These are phyloP conservation scores for Drosophila nr. perissopoda DNA, from an alignment of 2,888 invertebrate species.

Conservation along the genomic window DNA sequence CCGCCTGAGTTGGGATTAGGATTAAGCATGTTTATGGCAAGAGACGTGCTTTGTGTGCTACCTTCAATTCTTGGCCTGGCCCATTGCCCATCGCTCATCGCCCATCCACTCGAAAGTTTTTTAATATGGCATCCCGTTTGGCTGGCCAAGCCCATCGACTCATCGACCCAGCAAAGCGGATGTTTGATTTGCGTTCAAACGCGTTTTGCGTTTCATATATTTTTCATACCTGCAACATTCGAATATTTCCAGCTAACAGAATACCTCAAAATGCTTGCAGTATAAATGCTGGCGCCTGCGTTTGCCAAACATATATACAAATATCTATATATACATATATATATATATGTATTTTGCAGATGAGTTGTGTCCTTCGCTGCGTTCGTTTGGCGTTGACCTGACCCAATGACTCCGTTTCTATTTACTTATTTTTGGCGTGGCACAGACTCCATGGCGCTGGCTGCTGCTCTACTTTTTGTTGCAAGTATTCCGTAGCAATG, in stretches of 20 bases:
- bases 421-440: conserved; percentile 42
- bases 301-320: conserved; percentile 3
- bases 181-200: conserved; percentile 55
- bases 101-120: neutral
- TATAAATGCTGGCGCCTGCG: conserved; percentile 61
- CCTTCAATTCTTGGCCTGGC: conserved; percentile 7
- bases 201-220: conserved; percentile 42
- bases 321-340: neutral
- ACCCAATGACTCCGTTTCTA: conserved; percentile 66
- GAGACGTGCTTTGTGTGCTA: conserved; percentile 23
- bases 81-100: neutral
- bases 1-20: conserved; percentile 34
- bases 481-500: conserved; percentile 39
- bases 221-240: conserved; percentile 21
- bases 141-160: neutral
- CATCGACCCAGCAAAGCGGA: conserved; percentile 12
- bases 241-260: neutral
- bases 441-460: conserved; percentile 66
- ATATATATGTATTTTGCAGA: conserved; percentile 7
- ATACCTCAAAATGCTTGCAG: conserved; percentile 30
- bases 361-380: conserved; percentile 41
- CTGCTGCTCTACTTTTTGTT: conserved; percentile 39
- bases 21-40: conserved; percentile 44
- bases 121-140: neutral
- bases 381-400: conserved; percentile 44